Evolutionary conservation across 2,888 invertebrate species (phyloP).

Genomic region (Uloborus plumipes): DNA sequence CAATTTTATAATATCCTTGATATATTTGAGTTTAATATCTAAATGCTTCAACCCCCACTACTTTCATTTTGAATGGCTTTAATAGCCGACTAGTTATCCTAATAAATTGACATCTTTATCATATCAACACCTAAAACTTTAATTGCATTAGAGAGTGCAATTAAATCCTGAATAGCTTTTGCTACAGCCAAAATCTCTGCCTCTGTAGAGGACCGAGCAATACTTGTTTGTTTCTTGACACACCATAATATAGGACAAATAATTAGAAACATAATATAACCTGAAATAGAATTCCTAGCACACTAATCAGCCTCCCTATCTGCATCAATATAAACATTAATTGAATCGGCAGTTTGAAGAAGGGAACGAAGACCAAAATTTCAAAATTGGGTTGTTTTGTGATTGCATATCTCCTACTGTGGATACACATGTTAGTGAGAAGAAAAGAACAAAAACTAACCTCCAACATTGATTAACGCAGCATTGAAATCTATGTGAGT

Average conservation of each 20-base stretch:
- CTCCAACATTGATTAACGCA: too few relatives aligned
- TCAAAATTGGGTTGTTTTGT: too few relatives aligned
- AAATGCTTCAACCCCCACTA: constrained; percentile 11
- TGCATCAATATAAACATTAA: constrained; percentile 13
- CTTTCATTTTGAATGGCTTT: constrained; percentile 14
- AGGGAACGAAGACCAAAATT: too few relatives aligned
- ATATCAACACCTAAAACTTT: constrained; percentile 4
- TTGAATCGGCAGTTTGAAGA: too few relatives aligned
- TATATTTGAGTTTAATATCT: constrained; percentile 16
- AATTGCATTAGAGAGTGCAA: neutral
- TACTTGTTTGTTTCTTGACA: constrained; percentile 16
- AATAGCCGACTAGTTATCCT: constrained; percentile 17
- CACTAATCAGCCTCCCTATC: constrained; percentile 8
- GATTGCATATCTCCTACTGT: too few relatives aligned
- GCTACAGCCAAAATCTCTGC: constrained; percentile 8
- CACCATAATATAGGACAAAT: neutral
- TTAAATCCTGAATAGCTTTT: constrained; percentile 21
- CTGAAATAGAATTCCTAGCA: constrained; percentile 15
- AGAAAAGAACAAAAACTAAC: too few relatives aligned
- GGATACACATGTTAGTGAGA: too few relatives aligned
- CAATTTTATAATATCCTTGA: constrained; percentile 1
- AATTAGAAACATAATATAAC: constrained; percentile 12
- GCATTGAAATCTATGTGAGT: too few relatives aligned
- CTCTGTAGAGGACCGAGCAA: constrained; percentile 11
- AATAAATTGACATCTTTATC: neutral